These are phyloP conservation scores for Huso huso DNA, from an alignment of 2,797 vertebrate genomes.

Conservation along the genomic window DNA sequence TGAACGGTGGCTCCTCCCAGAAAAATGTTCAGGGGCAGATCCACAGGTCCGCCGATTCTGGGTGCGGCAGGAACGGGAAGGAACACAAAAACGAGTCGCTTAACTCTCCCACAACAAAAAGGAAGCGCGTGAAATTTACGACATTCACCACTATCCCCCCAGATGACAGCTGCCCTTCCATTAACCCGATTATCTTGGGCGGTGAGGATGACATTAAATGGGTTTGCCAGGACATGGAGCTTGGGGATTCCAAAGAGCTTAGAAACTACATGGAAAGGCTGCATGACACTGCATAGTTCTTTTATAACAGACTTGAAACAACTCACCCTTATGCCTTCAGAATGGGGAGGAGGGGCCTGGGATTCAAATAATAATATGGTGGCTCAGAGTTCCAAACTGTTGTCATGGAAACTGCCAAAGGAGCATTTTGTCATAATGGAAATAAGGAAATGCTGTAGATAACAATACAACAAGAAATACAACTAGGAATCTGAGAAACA, in stretches of 20 bases:
- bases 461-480: constrained; percentile 23
- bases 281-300: constrained; percentile 60
- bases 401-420: constrained; percentile 42
- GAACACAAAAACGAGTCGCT: constrained; percentile 63
- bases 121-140: constrained; percentile 90
- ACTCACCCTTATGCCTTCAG: constrained; percentile 71
- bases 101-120: constrained; percentile 81
- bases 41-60: constrained; percentile 38
- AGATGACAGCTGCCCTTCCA: constrained; percentile 66
- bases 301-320: constrained; percentile 43
- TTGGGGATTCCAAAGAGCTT: constrained; percentile 72
- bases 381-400: constrained; percentile 25
- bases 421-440: constrained; percentile 28
- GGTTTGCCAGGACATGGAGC: constrained; percentile 79
- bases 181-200: constrained; percentile 67
- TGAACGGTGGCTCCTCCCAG: constrained; percentile 60
- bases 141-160: constrained; percentile 78
- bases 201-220: constrained; percentile 80
- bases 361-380: constrained; percentile 26
- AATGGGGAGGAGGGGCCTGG: constrained; percentile 30
- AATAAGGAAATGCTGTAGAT: constrained; percentile 24
- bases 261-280: constrained; percentile 79
- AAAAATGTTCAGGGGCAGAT: constrained; percentile 53
- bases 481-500: too few species aligned
- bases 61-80: constrained; percentile 47